Percentiles rank a stretch among this genome's conserved stretches.
These are phyloP conservation scores for Drosophila histrio DNA, from an alignment of 2,888 invertebrate genomes.

Conservation along the genomic window DNA sequence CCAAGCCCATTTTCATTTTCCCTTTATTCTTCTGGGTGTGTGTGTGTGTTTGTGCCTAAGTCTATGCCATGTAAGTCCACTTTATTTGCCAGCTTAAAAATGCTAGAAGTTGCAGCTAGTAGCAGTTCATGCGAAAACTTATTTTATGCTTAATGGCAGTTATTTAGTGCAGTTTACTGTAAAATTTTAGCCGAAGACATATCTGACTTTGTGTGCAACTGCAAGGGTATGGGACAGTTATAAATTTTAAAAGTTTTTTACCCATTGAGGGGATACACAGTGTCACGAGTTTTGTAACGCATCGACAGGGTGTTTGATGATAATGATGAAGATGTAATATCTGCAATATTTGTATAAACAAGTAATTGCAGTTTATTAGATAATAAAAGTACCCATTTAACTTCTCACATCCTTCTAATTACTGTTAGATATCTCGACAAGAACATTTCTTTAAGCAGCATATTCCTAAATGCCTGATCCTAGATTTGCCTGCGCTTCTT, in stretches of 20 bases:
- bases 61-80: constrained; percentile 63
- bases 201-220: constrained; percentile 8
- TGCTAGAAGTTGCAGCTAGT: constrained; percentile 67
- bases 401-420: no score
- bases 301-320: neutral
- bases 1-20: neutral
- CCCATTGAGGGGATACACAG: neutral
- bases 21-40: constrained; percentile 26
- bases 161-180: constrained; percentile 79
- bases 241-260: constrained; percentile 21
- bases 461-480: no score
- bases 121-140: constrained; percentile 72
- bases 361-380: no score
- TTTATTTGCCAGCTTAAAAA: constrained; percentile 70
- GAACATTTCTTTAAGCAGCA: no score
- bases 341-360: no score
- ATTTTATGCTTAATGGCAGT: constrained; percentile 80
- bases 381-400: no score
- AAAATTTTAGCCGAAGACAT: constrained; percentile 65
- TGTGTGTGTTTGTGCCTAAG: constrained; percentile 27
- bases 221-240: constrained; percentile 44
- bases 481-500: no score
- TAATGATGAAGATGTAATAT: neutral
- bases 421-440: no score
- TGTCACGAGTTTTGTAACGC: neutral